Percentiles rank a stretch among this genome's conserved stretches.
Conservation (phyloP, 92 coral and sea anemone species). For the Phenganax marumi region DNA sequence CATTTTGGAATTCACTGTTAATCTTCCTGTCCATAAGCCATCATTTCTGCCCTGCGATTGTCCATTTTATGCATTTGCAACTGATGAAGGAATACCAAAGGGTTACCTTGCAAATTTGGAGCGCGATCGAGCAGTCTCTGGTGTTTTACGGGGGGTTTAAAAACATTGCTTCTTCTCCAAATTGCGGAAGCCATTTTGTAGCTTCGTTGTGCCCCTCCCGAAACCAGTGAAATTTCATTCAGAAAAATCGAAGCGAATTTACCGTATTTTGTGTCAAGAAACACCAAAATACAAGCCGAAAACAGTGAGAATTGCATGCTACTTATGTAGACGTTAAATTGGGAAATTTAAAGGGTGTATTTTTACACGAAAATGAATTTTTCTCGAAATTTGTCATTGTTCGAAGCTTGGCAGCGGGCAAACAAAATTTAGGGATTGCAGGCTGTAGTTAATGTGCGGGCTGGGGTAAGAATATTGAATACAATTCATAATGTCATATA, state of each 20-base stretch:
- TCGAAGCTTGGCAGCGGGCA: constrained; percentile 9
- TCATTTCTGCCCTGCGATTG: no score
- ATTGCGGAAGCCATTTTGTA: constrained; percentile 29
- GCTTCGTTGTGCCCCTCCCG: constrained; percentile 44
- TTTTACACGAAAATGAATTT: background rate
- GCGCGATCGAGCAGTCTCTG: background rate
- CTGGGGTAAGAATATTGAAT: background rate
- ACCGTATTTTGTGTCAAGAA: background rate
- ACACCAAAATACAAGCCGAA: background rate
- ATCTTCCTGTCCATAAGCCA: background rate
- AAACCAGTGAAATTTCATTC: constrained; percentile 19
- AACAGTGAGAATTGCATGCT: background rate
- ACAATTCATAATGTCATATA: no score
- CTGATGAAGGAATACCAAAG: background rate
- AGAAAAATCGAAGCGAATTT: background rate
- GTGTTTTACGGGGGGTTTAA: constrained; percentile 46
- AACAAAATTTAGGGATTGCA: constrained; percentile 10
- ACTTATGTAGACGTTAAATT: background rate
- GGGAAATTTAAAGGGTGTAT: background rate
- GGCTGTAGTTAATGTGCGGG: background rate
- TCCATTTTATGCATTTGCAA: no score
- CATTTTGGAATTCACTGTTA: background rate
- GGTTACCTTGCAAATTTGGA: background rate
- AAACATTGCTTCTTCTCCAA: constrained; percentile 22
- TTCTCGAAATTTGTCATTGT: background rate